These are phyloP conservation scores for Hydrozoanthus tunicans DNA, from an alignment of 64 coral and sea anemone genomes.

Conservation along the genomic window DNA sequence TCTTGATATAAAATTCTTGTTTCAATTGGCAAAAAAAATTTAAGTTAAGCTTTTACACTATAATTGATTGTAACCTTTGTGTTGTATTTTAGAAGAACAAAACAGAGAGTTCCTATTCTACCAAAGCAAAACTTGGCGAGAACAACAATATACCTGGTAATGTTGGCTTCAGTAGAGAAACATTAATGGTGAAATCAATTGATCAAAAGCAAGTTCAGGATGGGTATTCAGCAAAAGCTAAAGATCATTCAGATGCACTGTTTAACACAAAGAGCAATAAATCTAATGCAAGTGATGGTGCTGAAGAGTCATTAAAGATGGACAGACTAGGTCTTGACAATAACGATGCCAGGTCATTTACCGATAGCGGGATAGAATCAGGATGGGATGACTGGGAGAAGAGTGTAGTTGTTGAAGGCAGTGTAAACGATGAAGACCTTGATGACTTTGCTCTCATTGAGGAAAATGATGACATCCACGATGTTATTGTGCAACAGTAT, in stretches of 20 bases:
- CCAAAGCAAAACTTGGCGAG: neutral
- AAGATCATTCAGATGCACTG: neutral
- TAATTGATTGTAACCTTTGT: no score
- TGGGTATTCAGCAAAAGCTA: neutral
- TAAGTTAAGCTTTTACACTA: no score
- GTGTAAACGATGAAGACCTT: conserved; percentile 67
- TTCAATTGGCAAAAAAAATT: no score
- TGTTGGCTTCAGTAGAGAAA: neutral
- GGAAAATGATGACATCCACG: conserved; percentile 86
- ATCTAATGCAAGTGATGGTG: neutral
- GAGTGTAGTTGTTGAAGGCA: conserved; percentile 55
- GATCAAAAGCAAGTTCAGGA: neutral
- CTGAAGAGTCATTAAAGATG: neutral
- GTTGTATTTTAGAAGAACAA: neutral
- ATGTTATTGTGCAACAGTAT: conserved; percentile 87
- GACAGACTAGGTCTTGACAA: neutral
- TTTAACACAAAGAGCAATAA: neutral
- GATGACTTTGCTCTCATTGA: conserved; percentile 69
- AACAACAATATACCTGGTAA: neutral
- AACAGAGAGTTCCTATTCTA: neutral
- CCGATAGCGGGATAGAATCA: neutral
- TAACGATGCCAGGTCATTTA: neutral
- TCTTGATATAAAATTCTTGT: no score
- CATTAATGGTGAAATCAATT: neutral
- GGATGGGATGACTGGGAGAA: conserved; percentile 84